Evolutionary conservation across 2,888 invertebrate genomes (phyloP).

Genomic region (Drosophila histrio): DNA sequence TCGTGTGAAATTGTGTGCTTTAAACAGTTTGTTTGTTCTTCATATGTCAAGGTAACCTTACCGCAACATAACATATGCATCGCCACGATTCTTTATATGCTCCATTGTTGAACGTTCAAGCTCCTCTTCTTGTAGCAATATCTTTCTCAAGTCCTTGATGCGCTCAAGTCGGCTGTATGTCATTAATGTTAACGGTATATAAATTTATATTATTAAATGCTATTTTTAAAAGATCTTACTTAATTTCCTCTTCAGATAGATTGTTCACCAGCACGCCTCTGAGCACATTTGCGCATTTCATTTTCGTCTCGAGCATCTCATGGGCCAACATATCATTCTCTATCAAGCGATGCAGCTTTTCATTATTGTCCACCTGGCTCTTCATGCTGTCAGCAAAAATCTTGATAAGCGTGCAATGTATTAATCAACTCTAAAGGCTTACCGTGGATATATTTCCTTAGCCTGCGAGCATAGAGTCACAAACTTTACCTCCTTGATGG

Average conservation of each 20-base stretch:
- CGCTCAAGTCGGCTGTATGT: constrained; percentile 66
- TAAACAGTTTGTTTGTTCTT: no score
- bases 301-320: constrained; percentile 72
- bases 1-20: no score
- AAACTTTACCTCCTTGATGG: constrained; percentile 82
- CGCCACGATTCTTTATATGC: constrained; percentile 74
- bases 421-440: neutral
- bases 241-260: constrained; percentile 79
- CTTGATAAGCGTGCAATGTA: neutral
- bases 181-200: rapidly evolving
- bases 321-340: constrained; percentile 74
- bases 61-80: constrained; percentile 79
- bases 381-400: constrained; percentile 69
- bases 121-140: constrained; percentile 48
- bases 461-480: constrained; percentile 81
- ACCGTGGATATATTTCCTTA: constrained; percentile 82
- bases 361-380: constrained; percentile 80
- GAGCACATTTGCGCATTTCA: constrained; percentile 73
- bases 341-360: constrained; percentile 75
- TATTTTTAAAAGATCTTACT: constrained; percentile 51
- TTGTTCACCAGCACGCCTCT: constrained; percentile 79
- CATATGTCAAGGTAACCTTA: no score
- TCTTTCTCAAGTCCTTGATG: constrained; percentile 69
- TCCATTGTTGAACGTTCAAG: constrained; percentile 51
- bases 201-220: neutral